These are phyloP conservation scores for Colletes gigas DNA, from an alignment of 1,140 invertebrate species.

Conservation along the genomic window DNA sequence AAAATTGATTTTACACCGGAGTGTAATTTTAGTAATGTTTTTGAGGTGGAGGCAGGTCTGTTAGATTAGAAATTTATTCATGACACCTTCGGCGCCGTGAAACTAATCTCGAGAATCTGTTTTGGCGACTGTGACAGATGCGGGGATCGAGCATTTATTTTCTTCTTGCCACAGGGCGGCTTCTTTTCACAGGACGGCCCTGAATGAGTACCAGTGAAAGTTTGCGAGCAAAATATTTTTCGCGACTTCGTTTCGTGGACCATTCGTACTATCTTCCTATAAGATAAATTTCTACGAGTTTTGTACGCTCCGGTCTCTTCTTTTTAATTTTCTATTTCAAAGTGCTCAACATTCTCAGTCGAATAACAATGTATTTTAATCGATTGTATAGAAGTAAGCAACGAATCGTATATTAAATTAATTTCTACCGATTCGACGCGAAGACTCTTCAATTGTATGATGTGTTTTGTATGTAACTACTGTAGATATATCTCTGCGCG, in stretches of 20 bases:
- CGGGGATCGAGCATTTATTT: conserved; percentile 10
- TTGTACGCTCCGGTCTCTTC: not conserved
- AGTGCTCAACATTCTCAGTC: too few species aligned
- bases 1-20: not conserved
- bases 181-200: conserved; percentile 61
- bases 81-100: conserved; percentile 32
- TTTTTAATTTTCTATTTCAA: not conserved
- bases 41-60: conserved; percentile 68
- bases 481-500: not conserved
- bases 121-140: not conserved
- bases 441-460: conserved; percentile 11
- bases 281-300: conserved; percentile 14
- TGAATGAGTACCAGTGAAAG: conserved; percentile 73
- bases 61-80: not conserved
- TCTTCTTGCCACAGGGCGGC: conserved; percentile 14
- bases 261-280: conserved; percentile 28
- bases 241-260: conserved; percentile 49
- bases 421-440: not conserved
- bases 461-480: too few species aligned
- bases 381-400: too few species aligned
- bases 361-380: too few species aligned
- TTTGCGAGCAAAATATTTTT: conserved; percentile 71
- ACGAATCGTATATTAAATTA: not conserved
- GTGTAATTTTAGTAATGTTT: too few species aligned
- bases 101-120: conserved; percentile 32